Conservation (phyloP, 1,140 invertebrate species). For the Philotrypesis tridentata region DNA sequence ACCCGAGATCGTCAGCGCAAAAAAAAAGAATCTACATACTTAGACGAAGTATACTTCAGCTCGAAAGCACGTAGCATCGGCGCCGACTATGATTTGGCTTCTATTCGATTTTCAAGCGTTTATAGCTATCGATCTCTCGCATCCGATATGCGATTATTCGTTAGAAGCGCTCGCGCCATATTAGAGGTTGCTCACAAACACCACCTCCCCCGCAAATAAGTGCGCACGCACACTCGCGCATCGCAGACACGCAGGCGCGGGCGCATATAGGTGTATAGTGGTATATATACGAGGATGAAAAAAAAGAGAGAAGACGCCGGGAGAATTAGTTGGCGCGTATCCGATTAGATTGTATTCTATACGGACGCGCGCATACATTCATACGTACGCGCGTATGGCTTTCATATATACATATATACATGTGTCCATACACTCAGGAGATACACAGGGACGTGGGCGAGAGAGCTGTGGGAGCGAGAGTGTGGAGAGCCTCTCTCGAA, state of each 20-base stretch:
- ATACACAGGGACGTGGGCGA: constrained; percentile 12
- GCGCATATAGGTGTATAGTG: background rate
- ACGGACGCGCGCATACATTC: no score
- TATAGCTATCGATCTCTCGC: background rate
- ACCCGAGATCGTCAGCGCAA: no score
- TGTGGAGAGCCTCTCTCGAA: constrained; percentile 25
- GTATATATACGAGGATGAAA: background rate
- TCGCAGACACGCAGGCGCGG: no score
- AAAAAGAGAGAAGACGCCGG: constrained; percentile 31
- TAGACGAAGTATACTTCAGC: no score
- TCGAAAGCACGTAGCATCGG: background rate
- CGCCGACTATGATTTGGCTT: background rate
- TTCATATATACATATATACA: no score
- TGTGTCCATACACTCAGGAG: no score
- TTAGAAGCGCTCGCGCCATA: background rate
- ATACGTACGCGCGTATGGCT: no score
- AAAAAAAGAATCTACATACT: no score
- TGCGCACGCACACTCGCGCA: background rate
- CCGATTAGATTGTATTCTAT: constrained; percentile 25
- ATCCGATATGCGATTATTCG: constrained; percentile 2
- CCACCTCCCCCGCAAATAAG: constrained; percentile 23
- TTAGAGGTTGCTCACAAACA: constrained; percentile 27
- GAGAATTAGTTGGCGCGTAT: constrained; percentile 36
- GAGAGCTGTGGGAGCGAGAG: constrained; percentile 34
- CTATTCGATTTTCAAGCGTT: background rate